phyloP scores from a whole-genome alignment of 2,888 invertebrate species.

The Eupithecia dodoneata region DNA sequence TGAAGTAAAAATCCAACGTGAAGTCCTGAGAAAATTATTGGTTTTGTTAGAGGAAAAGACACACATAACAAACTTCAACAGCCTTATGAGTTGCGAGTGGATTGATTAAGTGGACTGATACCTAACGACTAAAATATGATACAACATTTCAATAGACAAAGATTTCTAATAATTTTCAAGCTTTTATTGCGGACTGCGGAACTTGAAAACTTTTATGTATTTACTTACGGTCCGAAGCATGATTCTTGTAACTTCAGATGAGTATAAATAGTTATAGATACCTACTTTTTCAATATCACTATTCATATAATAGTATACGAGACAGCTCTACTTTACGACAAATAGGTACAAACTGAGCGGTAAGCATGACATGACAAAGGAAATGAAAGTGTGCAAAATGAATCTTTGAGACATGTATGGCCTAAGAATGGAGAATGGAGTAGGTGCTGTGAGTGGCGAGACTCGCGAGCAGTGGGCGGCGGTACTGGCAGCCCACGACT shows the following conservation, averaged over 20 bases:
- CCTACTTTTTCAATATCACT: slow-evolving; percentile 45
- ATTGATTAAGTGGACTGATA: background rate
- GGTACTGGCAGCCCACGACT: slow-evolving; percentile 82
- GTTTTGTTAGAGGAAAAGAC: slow-evolving; percentile 25
- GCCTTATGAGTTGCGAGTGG: background rate
- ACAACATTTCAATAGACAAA: background rate
- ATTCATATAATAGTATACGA: slow-evolving; percentile 47
- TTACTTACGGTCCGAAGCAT: slow-evolving; percentile 52
- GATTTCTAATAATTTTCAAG: slow-evolving; percentile 5
- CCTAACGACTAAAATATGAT: background rate
- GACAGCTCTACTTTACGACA: slow-evolving; percentile 69
- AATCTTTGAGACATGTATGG: slow-evolving; percentile 64
- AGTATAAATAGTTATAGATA: slow-evolving; percentile 14
- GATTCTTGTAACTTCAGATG: slow-evolving; percentile 56
- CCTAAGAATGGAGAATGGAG: slow-evolving; percentile 63
- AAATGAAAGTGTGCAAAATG: slow-evolving; percentile 70
- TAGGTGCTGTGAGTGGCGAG: slow-evolving; percentile 65
- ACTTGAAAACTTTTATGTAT: slow-evolving; percentile 33
- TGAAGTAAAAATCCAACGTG: slow-evolving; percentile 99
- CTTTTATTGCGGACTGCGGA: slow-evolving; percentile 22
- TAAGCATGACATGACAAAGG: slow-evolving; percentile 65
- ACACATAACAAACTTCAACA: background rate
- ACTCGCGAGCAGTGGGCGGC: slow-evolving; percentile 64
- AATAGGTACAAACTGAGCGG: slow-evolving; percentile 63
- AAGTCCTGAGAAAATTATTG: slow-evolving; percentile 90